Percentiles rank a stretch among this genome's conserved stretches.
Evolutionary conservation across 2,888 invertebrate species (phyloP).

Genomic region (Embidobia sp.): DNA sequence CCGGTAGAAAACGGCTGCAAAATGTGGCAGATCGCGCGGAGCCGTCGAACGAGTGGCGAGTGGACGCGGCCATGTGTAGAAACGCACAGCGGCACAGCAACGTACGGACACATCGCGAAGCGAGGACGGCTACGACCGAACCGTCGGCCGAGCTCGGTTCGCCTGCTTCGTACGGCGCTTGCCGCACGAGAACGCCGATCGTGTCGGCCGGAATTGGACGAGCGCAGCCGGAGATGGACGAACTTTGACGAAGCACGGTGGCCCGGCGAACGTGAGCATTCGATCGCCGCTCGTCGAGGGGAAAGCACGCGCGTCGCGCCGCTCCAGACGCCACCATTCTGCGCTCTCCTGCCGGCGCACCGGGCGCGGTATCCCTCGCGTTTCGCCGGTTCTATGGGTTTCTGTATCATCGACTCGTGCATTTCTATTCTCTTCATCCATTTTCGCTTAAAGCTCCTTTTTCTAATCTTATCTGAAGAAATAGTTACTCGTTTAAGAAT

Average conservation of each 20-base stretch:
- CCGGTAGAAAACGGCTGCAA: slow-evolving; percentile 60
- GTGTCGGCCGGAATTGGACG: slow-evolving; percentile 34
- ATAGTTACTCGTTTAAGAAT: no score
- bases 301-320: no score
- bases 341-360: no score
- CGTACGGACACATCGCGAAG: slow-evolving; percentile 64
- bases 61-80: slow-evolving; percentile 65
- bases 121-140: slow-evolving; percentile 61
- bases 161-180: slow-evolving; percentile 58
- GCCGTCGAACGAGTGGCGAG: slow-evolving; percentile 52
- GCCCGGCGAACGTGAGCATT: slow-evolving; percentile 13
- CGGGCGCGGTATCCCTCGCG: no score
- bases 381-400: no score
- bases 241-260: slow-evolving; percentile 26
- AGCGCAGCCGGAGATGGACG: background rate
- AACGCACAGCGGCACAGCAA: slow-evolving; percentile 62
- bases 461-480: no score
- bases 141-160: slow-evolving; percentile 62
- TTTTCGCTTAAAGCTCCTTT: no score
- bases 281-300: slow-evolving; percentile 18
- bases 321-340: no score
- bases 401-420: no score
- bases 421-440: no score
- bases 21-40: slow-evolving; percentile 50
- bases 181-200: slow-evolving; percentile 28